These are phyloP conservation scores for Periophthalmus modestus DNA, from an alignment of 2,113 vertebrate genomes.

Conservation along the genomic window DNA sequence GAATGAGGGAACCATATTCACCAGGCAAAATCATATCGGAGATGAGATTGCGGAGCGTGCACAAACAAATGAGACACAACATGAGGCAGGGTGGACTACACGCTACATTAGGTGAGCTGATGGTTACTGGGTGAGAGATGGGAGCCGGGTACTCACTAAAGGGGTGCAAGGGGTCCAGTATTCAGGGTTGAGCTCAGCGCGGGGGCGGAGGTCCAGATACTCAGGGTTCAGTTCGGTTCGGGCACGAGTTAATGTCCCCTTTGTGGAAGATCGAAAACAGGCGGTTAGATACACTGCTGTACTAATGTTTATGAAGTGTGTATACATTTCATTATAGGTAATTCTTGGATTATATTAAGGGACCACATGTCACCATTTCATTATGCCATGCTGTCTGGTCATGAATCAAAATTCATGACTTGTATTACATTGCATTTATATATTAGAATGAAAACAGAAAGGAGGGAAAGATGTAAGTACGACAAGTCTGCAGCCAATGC, in stretches of 20 bases:
- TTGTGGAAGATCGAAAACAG: conserved; percentile 65
- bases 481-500: no score
- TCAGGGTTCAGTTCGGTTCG: conserved; percentile 84
- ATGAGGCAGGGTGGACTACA: conserved; percentile 13
- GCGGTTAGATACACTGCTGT: conserved; percentile 49
- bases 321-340: background rate
- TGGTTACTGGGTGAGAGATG: conserved; percentile 44
- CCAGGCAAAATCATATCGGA: conserved; percentile 17
- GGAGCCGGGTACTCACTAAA: conserved; percentile 79
- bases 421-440: background rate
- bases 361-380: background rate
- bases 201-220: conserved; percentile 83
- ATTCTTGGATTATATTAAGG: background rate
- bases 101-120: conserved; percentile 30
- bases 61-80: conserved; percentile 22
- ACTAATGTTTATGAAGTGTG: background rate
- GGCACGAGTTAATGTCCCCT: conserved; percentile 82
- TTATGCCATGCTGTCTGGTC: background rate
- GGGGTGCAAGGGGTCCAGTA: conserved; percentile 85
- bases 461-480: no score
- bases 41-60: conserved; percentile 22
- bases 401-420: background rate
- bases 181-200: conserved; percentile 82
- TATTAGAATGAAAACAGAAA: background rate
- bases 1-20: conserved; percentile 28